A percentile compares a stretch with the other conserved stretches of the same genome.
Evolutionary conservation across 2,113 vertebrate genomes (phyloP).

Genomic region (Periophthalmodon schlosseri): DNA sequence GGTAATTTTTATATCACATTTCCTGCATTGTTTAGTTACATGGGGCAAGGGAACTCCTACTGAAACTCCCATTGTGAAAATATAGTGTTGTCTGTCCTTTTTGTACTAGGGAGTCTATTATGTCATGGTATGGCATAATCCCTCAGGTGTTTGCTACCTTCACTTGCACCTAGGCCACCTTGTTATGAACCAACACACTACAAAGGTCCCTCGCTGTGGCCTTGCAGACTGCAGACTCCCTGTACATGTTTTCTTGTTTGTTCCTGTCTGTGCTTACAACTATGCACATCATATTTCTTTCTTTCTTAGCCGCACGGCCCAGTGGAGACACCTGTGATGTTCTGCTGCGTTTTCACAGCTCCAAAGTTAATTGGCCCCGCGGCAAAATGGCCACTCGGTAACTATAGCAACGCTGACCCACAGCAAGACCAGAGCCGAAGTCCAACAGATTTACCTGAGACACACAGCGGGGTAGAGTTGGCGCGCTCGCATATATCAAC

Average conservation of each 20-base stretch:
- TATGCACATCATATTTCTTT: not conserved
- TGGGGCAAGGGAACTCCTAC: not conserved
- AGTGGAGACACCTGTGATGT: conserved; percentile 45
- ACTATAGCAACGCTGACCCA: conserved; percentile 72
- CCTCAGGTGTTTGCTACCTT: conserved; percentile 2
- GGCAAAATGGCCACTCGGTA: conserved; percentile 61
- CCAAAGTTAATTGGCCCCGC: conserved; percentile 66
- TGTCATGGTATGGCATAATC: conserved; percentile 12
- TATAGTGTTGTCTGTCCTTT: not conserved
- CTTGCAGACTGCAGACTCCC: conserved; percentile 14
- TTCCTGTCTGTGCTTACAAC: conserved; percentile 10
- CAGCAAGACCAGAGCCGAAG: conserved; percentile 58
- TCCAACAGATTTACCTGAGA: conserved; percentile 14
- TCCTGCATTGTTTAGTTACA: conserved; percentile 6
- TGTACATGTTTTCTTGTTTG: conserved; percentile 4
- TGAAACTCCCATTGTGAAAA: not conserved
- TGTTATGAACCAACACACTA: conserved; percentile 27
- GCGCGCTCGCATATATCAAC: conserved; percentile 22
- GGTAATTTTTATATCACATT: conserved; percentile 9
- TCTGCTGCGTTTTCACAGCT: conserved; percentile 48
- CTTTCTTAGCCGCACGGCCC: not conserved
- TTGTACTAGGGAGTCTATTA: conserved; percentile 21
- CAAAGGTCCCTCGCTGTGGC: conserved; percentile 14
- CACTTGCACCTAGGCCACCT: conserved; percentile 17
- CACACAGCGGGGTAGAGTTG: conserved; percentile 17